phyloP scores from a whole-genome alignment of 1,140 invertebrate genomes.

The Formica selysi region DNA sequence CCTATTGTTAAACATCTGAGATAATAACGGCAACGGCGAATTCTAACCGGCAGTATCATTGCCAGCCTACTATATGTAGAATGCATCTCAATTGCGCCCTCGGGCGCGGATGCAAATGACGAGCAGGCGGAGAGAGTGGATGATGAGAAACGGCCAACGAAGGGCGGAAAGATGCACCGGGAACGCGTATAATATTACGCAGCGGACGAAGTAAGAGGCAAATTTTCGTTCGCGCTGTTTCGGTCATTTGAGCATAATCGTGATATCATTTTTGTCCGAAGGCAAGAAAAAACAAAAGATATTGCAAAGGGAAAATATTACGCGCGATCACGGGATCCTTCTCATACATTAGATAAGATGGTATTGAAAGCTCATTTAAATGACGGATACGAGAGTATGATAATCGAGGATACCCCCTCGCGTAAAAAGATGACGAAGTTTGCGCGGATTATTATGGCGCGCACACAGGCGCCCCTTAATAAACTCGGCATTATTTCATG shows the following conservation, averaged over 20 bases:
- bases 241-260: background rate
- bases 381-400: background rate
- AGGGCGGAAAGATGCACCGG: background rate
- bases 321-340: background rate
- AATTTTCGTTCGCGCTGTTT: background rate
- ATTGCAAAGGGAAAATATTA: constrained; percentile 1
- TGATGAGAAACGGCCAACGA: constrained; percentile 34
- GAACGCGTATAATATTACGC: constrained; percentile 17
- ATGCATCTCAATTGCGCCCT: constrained; percentile 64
- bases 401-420: background rate
- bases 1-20: background rate
- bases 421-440: constrained; percentile 2
- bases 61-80: constrained; percentile 46
- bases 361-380: background rate
- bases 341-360: constrained; percentile 9
- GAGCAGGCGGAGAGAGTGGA: constrained; percentile 50
- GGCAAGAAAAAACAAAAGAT: background rate
- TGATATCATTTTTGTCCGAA: background rate
- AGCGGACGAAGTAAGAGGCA: constrained; percentile 14
- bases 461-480: constrained; percentile 9
- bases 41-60: constrained; percentile 60
- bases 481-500: constrained; percentile 54
- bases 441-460: constrained; percentile 4
- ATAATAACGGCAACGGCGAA: constrained; percentile 24
- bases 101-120: constrained; percentile 66